A percentile compares a stretch with the other conserved stretches of the same genome.
These are phyloP conservation scores for Lithodes maja DNA, from an alignment of 2,888 invertebrate genomes.

Conservation along the genomic window DNA sequence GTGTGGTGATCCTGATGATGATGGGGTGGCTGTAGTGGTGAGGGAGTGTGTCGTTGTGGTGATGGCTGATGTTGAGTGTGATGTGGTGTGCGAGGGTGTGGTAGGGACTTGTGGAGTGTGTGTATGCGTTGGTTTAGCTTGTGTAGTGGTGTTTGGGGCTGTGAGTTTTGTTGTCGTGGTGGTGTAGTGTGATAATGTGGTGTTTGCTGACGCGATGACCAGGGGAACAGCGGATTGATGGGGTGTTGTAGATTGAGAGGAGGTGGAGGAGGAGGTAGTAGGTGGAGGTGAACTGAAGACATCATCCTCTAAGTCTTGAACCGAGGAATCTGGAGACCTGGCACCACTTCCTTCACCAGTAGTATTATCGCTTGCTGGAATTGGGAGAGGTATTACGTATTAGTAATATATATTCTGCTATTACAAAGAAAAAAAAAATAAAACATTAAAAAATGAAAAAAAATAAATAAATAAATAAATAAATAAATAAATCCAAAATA, in stretches of 20 bases:
- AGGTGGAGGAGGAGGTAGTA: background rate
- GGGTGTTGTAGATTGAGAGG: background rate
- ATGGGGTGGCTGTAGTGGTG: background rate
- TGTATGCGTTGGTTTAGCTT: background rate
- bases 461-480: no score
- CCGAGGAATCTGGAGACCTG: slow-evolving; percentile 2
- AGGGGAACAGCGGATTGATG: background rate
- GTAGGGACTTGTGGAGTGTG: background rate
- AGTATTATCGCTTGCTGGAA: background rate
- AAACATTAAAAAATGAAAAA: no score
- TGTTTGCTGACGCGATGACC: background rate
- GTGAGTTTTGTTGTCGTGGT: background rate
- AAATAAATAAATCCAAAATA: no score
- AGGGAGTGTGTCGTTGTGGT: background rate
- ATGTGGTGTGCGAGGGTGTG: background rate
- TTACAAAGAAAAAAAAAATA: no score
- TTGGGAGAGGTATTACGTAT: no score
- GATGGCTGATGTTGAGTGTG: background rate
- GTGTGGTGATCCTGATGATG: background rate
- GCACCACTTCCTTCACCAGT: background rate
- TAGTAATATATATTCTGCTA: no score
- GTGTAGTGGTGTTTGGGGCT: background rate
- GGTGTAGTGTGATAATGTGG: background rate
- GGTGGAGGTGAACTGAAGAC: slow-evolving; percentile 27
- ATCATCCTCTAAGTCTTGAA: slow-evolving; percentile 27